Evolutionary conservation across 1,140 invertebrate genomes (phyloP).

Genomic region (Zaprionus kolodkinae): DNA sequence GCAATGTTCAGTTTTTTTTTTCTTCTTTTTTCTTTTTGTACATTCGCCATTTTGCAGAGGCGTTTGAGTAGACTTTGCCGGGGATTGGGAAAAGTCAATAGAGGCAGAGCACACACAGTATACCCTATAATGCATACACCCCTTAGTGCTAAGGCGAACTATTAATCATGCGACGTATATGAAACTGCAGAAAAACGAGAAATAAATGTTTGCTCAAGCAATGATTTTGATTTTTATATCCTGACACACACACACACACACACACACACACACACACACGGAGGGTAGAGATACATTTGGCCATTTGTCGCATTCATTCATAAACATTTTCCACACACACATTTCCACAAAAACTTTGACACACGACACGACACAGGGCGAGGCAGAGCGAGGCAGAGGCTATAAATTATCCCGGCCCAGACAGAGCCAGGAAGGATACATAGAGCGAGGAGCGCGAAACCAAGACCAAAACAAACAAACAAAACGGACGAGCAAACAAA

Average conservation of each 20-base stretch:
- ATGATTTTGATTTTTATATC: slow-evolving; percentile 74
- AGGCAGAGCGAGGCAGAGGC: slow-evolving; percentile 27
- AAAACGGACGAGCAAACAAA: slow-evolving; percentile 40
- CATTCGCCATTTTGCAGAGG: slow-evolving; percentile 69
- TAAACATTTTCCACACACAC: slow-evolving; percentile 72
- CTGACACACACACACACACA: slow-evolving; percentile 41
- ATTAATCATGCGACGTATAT: slow-evolving; percentile 72
- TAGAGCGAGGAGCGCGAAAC: slow-evolving; percentile 10
- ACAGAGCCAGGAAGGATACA: slow-evolving; percentile 11
- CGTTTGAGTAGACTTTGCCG: slow-evolving; percentile 51
- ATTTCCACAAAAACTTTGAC: slow-evolving; percentile 75
- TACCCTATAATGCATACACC: slow-evolving; percentile 47
- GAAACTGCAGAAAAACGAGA: slow-evolving; percentile 68
- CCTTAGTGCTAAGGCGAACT: slow-evolving; percentile 24
- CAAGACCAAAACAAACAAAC: slow-evolving; percentile 76
- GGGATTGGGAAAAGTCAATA: slow-evolving; percentile 67
- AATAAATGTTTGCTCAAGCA: slow-evolving; percentile 62
- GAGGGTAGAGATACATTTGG: slow-evolving; percentile 19
- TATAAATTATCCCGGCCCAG: slow-evolving; percentile 71
- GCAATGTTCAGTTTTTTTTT: slow-evolving; percentile 15
- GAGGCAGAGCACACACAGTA: slow-evolving; percentile 2
- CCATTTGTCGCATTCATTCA: slow-evolving; percentile 71
- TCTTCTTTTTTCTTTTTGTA: background rate
- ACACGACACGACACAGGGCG: slow-evolving; percentile 77
- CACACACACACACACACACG: slow-evolving; percentile 11